Evolutionary conservation across 2,797 vertebrate genomes (phyloP).

Genomic region (Gambelia wislizenii): DNA sequence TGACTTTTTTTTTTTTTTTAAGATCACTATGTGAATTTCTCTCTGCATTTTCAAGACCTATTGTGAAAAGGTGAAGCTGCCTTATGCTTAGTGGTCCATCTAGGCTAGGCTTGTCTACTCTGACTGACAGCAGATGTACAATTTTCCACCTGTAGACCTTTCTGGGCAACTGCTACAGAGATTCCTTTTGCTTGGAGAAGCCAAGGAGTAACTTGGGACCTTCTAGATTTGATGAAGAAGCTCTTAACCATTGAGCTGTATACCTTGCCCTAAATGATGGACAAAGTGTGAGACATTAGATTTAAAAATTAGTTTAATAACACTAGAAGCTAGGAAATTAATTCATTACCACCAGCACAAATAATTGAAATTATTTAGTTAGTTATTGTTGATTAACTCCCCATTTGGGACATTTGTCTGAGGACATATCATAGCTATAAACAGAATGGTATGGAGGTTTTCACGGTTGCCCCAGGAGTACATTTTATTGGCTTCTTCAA

Average conservation of each 20-base stretch:
- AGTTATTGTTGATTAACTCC: no score
- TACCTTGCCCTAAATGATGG: not conserved
- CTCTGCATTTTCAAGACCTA: not conserved
- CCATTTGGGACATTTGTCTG: no score
- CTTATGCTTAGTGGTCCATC: not conserved
- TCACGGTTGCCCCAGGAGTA: no score
- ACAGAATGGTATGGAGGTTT: no score
- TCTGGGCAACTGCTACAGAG: not conserved
- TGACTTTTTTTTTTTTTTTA: no score
- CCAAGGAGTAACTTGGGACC: not conserved
- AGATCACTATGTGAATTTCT: not conserved
- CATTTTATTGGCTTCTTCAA: no score
- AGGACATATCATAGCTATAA: no score
- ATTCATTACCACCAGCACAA: no score
- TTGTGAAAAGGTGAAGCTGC: not conserved
- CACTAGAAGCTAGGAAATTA: no score
- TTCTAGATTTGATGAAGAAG: not conserved
- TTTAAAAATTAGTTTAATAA: no score
- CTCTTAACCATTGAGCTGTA: not conserved
- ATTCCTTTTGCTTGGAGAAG: not conserved
- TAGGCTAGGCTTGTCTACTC: not conserved
- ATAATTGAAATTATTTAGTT: no score
- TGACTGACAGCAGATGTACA: not conserved
- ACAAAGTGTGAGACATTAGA: no score
- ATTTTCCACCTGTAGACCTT: not conserved